Evolutionary conservation across 1,140 invertebrate species (phyloP), one percentile per base, ranked within the genome.

Genomic region (Hylyphantes graminicola): DNA sequence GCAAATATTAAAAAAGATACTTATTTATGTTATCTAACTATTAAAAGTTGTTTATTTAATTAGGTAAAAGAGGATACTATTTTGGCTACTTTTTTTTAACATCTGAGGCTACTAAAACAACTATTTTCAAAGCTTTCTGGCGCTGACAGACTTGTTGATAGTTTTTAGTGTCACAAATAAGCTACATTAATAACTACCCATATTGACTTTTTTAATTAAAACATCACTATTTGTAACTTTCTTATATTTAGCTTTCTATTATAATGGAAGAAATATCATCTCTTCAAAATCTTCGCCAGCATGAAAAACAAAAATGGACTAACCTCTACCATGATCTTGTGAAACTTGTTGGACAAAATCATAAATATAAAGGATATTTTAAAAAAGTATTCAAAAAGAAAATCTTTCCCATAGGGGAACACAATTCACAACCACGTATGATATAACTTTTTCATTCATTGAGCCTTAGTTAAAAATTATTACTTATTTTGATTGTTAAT

Each of bases 331-430:
- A 73, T 19, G 57, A 81, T 0, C 50, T 81, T n/a, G 19, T 61
- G 8, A 73, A 81, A 63, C 7, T 63, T 8, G 21, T 81, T 48
- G 67, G 67, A 19, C 51, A 35, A 63, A 73, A 81, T 15, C 54
- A 73, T 21, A 81, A 70, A 17, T 13, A 73, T 64, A 73, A 81
- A 73, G 68, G 68, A 2, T 81, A 81, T 63, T 81, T 72, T 12
- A 81, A 81, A 21, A 53, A 81, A 81, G 10, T 81, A 8, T 81
- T 81, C 35, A 73, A 73, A 50, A 81, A 73, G 64, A 73, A 70
- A 73, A n/a, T 64, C 21, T 2, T 15, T 19, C 17, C 35, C 11
- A 19, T 48, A 12, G n/a, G 8, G 11, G 65, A 70, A 53, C 17
- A n/a, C n/a, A 51, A 51, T n/a, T 53, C 50, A 2, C 68, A 53